Conservation (phyloP, 2,113 vertebrate species). For the Nycticorax nycticorax region DNA sequence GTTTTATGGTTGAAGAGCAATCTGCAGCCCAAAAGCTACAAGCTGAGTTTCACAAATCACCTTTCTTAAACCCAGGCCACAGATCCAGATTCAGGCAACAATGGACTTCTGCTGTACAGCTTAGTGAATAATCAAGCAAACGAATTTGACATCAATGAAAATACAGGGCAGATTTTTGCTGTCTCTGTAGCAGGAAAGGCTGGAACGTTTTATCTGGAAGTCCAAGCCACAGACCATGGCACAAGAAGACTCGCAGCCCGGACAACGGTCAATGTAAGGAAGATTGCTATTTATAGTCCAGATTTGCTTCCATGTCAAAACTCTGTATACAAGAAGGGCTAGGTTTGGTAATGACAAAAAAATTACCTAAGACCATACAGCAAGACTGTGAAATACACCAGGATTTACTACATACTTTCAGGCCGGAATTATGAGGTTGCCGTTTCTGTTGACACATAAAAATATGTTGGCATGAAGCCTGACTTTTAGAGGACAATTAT, state of each 20-base stretch:
- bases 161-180: conserved; percentile 75
- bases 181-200: conserved; percentile 53
- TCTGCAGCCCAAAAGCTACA: neutral
- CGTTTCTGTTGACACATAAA: neutral
- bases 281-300: neutral
- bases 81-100: conserved; percentile 72
- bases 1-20: neutral
- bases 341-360: neutral
- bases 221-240: conserved; percentile 68
- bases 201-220: conserved; percentile 3
- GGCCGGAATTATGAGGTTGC: neutral
- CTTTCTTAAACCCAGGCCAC: conserved; percentile 63
- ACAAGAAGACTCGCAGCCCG: conserved; percentile 40
- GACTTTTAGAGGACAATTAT: neutral
- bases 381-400: too few species aligned
- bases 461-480: neutral
- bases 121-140: neutral
- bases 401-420: neutral
- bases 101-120: conserved; percentile 69
- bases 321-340: neutral
- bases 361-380: neutral
- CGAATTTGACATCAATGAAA: conserved; percentile 67
- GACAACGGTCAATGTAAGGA: conserved; percentile 67
- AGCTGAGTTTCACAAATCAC: neutral
- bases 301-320: neutral